Conservation (phyloP, 1,140 invertebrate species). For the Dendroctonus ponderosae region DNA sequence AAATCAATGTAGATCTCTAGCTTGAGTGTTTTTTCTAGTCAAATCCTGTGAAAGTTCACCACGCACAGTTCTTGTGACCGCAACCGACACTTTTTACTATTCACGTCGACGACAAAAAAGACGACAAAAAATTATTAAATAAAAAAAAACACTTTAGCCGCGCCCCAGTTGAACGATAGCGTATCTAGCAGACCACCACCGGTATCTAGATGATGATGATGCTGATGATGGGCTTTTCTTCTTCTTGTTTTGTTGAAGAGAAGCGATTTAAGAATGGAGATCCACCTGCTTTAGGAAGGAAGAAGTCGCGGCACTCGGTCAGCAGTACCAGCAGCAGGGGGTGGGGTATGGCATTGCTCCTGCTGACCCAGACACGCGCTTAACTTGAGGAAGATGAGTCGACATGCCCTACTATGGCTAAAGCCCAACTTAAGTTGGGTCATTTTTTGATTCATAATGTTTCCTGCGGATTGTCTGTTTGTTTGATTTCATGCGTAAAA, state of each 20-base stretch:
- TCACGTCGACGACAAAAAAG: too few species aligned
- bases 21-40: too few species aligned
- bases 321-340: slow-evolving; percentile 28
- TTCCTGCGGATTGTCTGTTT: not conserved
- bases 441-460: not conserved
- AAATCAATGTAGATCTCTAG: too few species aligned
- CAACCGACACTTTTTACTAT: too few species aligned
- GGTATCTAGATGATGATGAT: slow-evolving; percentile 33
- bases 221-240: not conserved
- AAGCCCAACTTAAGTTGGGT: not conserved
- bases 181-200: slow-evolving; percentile 45
- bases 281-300: slow-evolving; percentile 58
- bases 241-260: slow-evolving; percentile 44
- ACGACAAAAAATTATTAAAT: not conserved
- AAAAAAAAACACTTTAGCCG: slow-evolving; percentile 8
- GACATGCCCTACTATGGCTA: slow-evolving; percentile 30
- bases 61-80: too few species aligned
- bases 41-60: too few species aligned
- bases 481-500: not conserved
- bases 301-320: slow-evolving; percentile 43
- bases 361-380: slow-evolving; percentile 60
- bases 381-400: slow-evolving; percentile 34
- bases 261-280: slow-evolving; percentile 54
- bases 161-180: slow-evolving; percentile 21
- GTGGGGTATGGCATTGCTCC: slow-evolving; percentile 41